Base-by-base conservation (phyloP, 2,797 vertebrate species). In the Gymnocypris eckloni region DNA sequence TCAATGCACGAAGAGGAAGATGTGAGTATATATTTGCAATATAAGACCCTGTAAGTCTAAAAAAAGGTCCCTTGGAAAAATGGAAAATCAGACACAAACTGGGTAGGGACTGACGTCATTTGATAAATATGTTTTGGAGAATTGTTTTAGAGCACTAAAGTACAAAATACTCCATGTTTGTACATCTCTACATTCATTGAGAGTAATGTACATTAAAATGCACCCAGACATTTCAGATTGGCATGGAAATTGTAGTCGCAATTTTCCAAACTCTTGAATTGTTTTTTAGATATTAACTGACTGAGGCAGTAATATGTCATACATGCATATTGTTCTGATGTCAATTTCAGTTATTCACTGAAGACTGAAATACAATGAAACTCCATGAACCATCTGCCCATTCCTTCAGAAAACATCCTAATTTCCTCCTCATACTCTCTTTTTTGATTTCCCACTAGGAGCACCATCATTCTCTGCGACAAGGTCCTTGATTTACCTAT, bases 311-410 rank as follows among this genome's bases (percentile, higher is more conserved):
- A 28, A 28, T 28, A 28, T 66, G 64, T 7, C 13, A 66, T 8
- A 66, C 13, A 33, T 66, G 6, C 64, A 72, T 45, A 8, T 45
- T n/a, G 3, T 48, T 73, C n/a, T 4, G 6, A 48, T 48, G 71
- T 48, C 43, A 6, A 25, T n/a, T 25, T 45, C 18, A 20, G 37
- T 41, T 70, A 22, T 54, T 41, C 7, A 11, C 85, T 33, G 54
- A 71, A 77, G 22, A 18, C 37, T 79, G 79, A 59, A 70, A 82
- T 78, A 79, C 75, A 37, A 33, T 20, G 16, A 52, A 69, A 72
- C 54, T 39, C 52, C 81, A 33, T 61, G 41, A 82, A 56, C 54
- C 39, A 71, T 70, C 20, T 28, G n/a, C 37, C 13, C 50, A 70
- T 71, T 82, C 54, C 37, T 25, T 59, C 10, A 39, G 45, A 48